These are phyloP conservation scores for Aeoliscus strigatus DNA, from an alignment of 2,797 vertebrate species.

Conservation along the genomic window DNA sequence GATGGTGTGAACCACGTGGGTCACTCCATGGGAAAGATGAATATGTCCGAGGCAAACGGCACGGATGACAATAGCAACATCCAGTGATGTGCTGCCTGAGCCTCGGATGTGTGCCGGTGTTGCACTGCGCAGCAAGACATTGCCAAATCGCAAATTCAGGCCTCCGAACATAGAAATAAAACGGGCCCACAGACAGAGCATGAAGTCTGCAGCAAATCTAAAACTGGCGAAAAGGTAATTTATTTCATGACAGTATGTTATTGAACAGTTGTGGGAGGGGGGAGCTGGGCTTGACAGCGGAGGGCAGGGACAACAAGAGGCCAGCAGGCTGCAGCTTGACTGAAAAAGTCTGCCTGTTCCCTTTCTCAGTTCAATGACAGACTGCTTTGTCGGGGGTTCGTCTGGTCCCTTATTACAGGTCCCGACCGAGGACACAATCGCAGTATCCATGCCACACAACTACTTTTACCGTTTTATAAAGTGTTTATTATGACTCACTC, in stretches of 20 bases:
- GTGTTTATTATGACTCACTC: constrained; percentile 66
- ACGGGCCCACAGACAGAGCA: constrained; percentile 68
- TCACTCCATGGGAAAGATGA: constrained; percentile 82
- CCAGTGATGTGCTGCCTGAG: constrained; percentile 73
- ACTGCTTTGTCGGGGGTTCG: constrained; percentile 58
- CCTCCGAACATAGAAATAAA: constrained; percentile 71
- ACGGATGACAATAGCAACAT: constrained; percentile 83
- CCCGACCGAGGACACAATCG: constrained; percentile 53
- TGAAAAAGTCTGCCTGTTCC: constrained; percentile 47
- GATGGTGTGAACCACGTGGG: constrained; percentile 80
- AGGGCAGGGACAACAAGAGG: constrained; percentile 36
- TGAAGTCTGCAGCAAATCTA: constrained; percentile 71
- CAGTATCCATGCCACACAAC: constrained; percentile 67
- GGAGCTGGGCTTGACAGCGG: constrained; percentile 37
- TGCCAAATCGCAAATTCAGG: constrained; percentile 73
- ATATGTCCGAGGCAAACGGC: constrained; percentile 81
- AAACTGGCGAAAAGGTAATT: constrained; percentile 60
- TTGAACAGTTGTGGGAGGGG: constrained; percentile 49
- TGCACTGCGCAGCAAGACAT: constrained; percentile 65
- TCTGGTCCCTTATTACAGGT: constrained; percentile 66
- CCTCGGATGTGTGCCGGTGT: constrained; percentile 52
- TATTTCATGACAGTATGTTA: constrained; percentile 67
- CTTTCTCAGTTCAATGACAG: constrained; percentile 59
- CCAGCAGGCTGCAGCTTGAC: constrained; percentile 53
- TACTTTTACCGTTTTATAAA: constrained; percentile 70